These are phyloP conservation scores for Vesta saturnalis DNA, from an alignment of 2,888 invertebrate genomes.

Conservation along the genomic window DNA sequence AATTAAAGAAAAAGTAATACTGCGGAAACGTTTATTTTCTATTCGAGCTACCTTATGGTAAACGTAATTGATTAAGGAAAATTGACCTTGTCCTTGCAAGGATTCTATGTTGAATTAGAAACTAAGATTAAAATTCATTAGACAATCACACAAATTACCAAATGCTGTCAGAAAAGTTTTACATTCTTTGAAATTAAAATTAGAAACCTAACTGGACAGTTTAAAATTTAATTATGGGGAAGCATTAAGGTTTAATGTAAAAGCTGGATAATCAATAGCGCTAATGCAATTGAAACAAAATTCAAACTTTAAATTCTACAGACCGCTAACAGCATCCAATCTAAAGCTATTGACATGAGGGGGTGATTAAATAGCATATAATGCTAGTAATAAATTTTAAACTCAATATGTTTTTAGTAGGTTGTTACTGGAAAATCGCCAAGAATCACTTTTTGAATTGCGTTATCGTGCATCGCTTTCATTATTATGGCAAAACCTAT, in stretches of 20 bases:
- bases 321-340: background rate
- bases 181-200: background rate
- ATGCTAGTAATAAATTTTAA: background rate
- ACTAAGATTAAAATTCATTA: no score
- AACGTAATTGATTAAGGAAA: no score
- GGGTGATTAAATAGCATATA: background rate
- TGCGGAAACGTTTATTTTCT: no score
- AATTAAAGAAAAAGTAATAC: background rate
- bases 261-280: background rate
- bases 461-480: no score
- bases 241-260: background rate
- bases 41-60: no score
- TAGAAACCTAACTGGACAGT: background rate
- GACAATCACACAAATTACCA: background rate
- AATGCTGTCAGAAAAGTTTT: background rate
- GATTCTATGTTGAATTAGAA: no score
- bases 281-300: background rate
- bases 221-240: slow-evolving; percentile 1
- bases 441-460: no score
- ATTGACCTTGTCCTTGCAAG: no score
- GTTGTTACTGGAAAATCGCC: background rate
- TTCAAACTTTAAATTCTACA: background rate
- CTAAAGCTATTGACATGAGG: background rate
- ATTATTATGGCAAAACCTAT: no score
- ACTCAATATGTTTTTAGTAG: background rate